A percentile compares a stretch with the other conserved stretches of the same genome.
phyloP scores from a whole-genome alignment of 1,140 invertebrate species.

The Samia ricini region DNA sequence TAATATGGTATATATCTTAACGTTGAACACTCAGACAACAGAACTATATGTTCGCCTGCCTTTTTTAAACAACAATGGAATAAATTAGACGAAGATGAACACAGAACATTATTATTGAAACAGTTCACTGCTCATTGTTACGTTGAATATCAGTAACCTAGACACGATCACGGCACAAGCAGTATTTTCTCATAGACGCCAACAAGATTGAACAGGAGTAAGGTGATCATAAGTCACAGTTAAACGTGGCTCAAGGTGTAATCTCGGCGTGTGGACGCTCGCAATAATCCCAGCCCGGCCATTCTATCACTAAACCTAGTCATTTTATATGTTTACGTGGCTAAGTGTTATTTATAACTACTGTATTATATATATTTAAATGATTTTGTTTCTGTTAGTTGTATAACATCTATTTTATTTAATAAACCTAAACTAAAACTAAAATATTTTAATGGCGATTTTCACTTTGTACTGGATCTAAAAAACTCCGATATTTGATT shows the following conservation, averaged over 20 bases:
- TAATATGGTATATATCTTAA: no score
- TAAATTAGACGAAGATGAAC: no score
- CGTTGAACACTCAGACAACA: no score
- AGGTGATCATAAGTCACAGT: conserved; percentile 69
- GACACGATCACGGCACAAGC: conserved; percentile 42
- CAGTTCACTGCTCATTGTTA: not conserved
- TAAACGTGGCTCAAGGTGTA: conserved; percentile 59
- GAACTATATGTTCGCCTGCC: no score
- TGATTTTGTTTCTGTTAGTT: conserved; percentile 4
- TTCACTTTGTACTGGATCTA: no score
- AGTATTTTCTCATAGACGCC: conserved; percentile 69
- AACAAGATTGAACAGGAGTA: conserved; percentile 63
- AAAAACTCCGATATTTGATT: no score
- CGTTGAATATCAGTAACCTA: conserved; percentile 29
- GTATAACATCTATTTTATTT: no score
- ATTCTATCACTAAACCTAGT: conserved; percentile 47
- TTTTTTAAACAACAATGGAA: no score
- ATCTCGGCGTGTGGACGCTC: conserved; percentile 54
- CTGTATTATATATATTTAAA: not conserved
- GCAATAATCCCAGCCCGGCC: conserved; percentile 60
- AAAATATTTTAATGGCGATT: no score
- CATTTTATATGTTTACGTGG: conserved; percentile 25
- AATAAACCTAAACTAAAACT: no score
- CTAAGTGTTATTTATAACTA: conserved; percentile 19
- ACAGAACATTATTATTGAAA: no score